These are phyloP conservation scores for Pollenia angustigena DNA, from an alignment of 2,888 invertebrate species.

Conservation along the genomic window DNA sequence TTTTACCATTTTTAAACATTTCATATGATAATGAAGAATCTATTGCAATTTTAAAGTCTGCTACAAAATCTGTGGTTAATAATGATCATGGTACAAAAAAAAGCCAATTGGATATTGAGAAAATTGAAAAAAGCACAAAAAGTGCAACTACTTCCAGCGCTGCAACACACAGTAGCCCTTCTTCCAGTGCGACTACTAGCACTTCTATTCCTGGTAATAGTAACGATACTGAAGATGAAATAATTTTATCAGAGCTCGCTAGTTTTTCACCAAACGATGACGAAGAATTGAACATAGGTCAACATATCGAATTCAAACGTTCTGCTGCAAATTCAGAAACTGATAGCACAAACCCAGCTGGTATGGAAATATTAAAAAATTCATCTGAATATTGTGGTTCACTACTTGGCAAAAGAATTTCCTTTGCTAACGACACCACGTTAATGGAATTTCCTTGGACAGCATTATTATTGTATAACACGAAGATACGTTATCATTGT, in stretches of 20 bases:
- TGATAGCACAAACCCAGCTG: not conserved
- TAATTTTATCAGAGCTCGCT: constrained; percentile 9
- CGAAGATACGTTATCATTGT: constrained; percentile 50
- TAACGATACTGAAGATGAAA: not conserved
- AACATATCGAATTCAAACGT: constrained; percentile 41
- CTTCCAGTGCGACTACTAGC: not conserved
- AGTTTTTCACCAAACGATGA: not conserved
- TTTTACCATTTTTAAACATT: not conserved
- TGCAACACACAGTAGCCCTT: too few relatives aligned
- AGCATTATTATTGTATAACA: constrained; percentile 53
- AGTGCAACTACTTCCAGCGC: too few relatives aligned
- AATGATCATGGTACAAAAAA: not conserved
- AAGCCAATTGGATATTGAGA: not conserved
- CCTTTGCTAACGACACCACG: constrained; percentile 56
- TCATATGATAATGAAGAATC: not conserved
- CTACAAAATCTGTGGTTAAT: not conserved
- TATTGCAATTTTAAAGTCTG: constrained; percentile 13
- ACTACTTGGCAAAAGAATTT: constrained; percentile 53
- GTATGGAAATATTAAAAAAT: constrained; percentile 47
- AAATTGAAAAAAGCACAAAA: not conserved
- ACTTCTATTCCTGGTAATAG: not conserved
- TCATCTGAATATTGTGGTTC: constrained; percentile 29
- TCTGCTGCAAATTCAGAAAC: not conserved
- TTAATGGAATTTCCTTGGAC: constrained; percentile 64
- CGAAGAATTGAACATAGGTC: not conserved